phyloP scores from a whole-genome alignment of 2,797 vertebrate genomes.

The Chrysocyon brachyurus region DNA sequence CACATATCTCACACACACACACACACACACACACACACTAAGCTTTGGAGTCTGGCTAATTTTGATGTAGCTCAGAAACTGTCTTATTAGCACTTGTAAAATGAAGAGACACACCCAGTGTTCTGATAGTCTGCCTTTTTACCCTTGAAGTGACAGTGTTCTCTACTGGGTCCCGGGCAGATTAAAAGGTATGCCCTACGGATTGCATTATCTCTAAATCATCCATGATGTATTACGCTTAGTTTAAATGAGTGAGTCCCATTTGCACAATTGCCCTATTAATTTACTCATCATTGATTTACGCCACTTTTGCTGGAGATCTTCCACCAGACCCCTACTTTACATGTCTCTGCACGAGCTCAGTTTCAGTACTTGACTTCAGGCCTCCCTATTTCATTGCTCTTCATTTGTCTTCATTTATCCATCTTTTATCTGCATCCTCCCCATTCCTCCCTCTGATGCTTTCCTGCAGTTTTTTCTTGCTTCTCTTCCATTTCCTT shows the following conservation, averaged over 20 bases:
- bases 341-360: conserved; percentile 63
- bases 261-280: conserved; percentile 88
- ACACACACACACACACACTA: not conserved
- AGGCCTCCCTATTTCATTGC: conserved; percentile 75
- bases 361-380: conserved; percentile 72
- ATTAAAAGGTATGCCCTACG: conserved; percentile 86
- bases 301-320: conserved; percentile 85
- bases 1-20: not conserved
- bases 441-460: conserved; percentile 76
- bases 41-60: not conserved
- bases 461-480: conserved; percentile 78
- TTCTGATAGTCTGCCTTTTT: conserved; percentile 81
- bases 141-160: conserved; percentile 84
- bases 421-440: conserved; percentile 60
- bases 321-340: conserved; percentile 80
- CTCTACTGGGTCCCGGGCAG: conserved; percentile 75
- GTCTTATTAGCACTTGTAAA: not conserved
- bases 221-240: conserved; percentile 84
- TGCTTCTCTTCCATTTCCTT: conserved; percentile 62
- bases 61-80: not conserved
- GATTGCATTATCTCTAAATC: conserved; percentile 85
- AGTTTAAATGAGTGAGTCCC: conserved; percentile 85
- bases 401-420: conserved; percentile 85
- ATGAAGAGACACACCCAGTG: conserved; percentile 34
- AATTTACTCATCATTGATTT: conserved; percentile 90